Base-by-base conservation (phyloP, 2,888 invertebrate species). In the Rhagophthalmus giganteus region DNA sequence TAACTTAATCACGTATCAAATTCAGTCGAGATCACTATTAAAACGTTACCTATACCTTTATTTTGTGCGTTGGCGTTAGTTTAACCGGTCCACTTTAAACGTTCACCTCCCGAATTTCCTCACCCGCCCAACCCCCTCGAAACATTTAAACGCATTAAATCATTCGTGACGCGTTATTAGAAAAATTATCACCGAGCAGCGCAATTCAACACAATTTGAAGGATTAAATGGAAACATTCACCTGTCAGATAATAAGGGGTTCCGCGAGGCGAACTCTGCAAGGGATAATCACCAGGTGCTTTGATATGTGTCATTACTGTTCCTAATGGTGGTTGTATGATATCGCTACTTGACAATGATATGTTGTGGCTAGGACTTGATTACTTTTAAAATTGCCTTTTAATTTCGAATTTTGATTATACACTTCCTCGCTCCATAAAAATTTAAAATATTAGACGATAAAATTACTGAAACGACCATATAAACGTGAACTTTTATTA, bases 241-340 rank as follows among this genome's bases (percentile, higher is more conserved):
- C 67, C 69, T 69, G 70, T 65, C 59, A 44, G 37, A 54, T 69
- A 69, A 70, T 70, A 60, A 63, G 59, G 59, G 70, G 70, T 67
- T 69, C 68, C 69, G 68, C 66, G 62, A 56, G 47, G 41, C 28
- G 38, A 40, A 44, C 47, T 53, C 47, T 40, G 25, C 42, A 42
- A 55, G 49, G 51, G 46, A 60, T 61, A 64, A 64, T 64, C 49
- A 61, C 54, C 55, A 33, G 59, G 55, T 59, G 51, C 50, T 48
- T 48, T 52, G 49, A 53, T 54, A 50, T 55, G 58, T 63, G 61
- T 64, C 64, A 63, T 64, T 64, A 64, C 54, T 34, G 39, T 56
- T 54, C 34, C 39, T 40, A 55, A 59, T 54, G 41, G 45, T 31
- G 26, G 45, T 28, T 14, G 42, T 49, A 44, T 15, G 27, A 54